A percentile compares a stretch with the other conserved stretches of the same genome.
Conservation (phyloP, 2,888 invertebrate species). For the Stenchaetothrips biformis region DNA sequence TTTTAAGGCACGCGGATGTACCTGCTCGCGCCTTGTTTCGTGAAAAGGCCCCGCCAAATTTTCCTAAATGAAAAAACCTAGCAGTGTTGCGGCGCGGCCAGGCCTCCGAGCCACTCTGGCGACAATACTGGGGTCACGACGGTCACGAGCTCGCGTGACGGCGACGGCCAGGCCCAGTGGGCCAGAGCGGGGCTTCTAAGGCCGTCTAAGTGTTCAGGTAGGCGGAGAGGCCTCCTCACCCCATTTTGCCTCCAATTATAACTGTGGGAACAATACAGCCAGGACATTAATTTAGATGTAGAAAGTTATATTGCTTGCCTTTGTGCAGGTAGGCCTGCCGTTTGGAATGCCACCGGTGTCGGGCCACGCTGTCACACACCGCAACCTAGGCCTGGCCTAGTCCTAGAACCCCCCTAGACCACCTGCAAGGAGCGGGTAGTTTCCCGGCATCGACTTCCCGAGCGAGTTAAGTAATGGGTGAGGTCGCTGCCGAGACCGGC, state of each 20-base stretch:
- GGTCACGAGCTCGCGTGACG: not conserved
- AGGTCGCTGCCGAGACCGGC: not conserved
- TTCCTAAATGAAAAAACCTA: not conserved
- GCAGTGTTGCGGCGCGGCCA: not conserved
- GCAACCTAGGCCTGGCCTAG: not conserved
- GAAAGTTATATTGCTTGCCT: conserved; percentile 14
- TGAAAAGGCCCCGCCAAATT: no score
- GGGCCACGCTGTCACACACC: not conserved
- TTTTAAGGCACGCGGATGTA: not conserved
- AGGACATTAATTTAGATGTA: conserved; percentile 6
- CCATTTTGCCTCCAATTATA: conserved; percentile 9
- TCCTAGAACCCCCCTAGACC: no score
- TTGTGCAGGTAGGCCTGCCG: not conserved
- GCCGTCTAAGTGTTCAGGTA: not conserved
- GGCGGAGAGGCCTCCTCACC: not conserved
- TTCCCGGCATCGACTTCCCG: not conserved
- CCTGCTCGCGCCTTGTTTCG: no score
- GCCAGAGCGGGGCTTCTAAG: not conserved
- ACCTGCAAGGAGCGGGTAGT: not conserved
- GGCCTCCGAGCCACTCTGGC: not conserved
- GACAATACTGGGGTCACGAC: not conserved
- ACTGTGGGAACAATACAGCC: conserved; percentile 14
- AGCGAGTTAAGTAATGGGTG: not conserved
- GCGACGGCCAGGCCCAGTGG: not conserved
- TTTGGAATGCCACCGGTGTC: not conserved